Evolutionary conservation across 2,113 vertebrate species (phyloP).

Genomic region (Sinocyclocheilus anshuiensis): DNA sequence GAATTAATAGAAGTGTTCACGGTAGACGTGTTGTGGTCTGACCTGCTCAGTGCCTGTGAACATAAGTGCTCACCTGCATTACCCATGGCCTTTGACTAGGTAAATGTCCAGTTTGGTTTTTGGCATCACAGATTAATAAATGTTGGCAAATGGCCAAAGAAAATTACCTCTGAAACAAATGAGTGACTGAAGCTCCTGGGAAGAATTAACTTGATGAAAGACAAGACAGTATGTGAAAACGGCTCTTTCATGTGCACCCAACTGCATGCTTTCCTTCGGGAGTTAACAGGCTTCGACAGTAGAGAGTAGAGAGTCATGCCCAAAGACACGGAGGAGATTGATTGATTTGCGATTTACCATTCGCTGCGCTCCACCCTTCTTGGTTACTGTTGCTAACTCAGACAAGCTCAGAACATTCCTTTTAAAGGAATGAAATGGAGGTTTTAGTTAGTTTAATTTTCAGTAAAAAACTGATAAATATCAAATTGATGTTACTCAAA

Average conservation of each 20-base stretch:
- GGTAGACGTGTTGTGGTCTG: not conserved
- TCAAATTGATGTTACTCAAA: not conserved
- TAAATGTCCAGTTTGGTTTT: too few relatives aligned
- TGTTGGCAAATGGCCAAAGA: constrained; percentile 43
- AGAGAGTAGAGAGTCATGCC: not conserved
- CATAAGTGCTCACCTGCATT: constrained; percentile 44
- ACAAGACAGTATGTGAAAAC: not conserved
- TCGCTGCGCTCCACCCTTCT: not conserved
- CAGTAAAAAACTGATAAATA: too few relatives aligned
- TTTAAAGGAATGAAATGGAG: not conserved
- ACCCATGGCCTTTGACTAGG: constrained; percentile 45
- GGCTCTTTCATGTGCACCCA: not conserved
- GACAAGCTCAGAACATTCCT: not conserved
- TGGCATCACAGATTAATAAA: constrained; percentile 44
- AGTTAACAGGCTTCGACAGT: not conserved
- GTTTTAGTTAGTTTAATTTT: not conserved
- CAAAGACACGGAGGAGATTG: too few relatives aligned
- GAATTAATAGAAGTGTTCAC: constrained; percentile 33
- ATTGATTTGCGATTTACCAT: not conserved
- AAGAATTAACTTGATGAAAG: constrained; percentile 29
- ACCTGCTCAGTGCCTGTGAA: constrained; percentile 23
- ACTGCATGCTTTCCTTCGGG: not conserved
- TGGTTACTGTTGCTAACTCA: not conserved
- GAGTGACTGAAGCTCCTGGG: constrained; percentile 48
- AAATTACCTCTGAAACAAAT: constrained; percentile 23